These are phyloP conservation scores for Drosophila melanosoma DNA, from an alignment of 2,888 invertebrate genomes.

Conservation along the genomic window DNA sequence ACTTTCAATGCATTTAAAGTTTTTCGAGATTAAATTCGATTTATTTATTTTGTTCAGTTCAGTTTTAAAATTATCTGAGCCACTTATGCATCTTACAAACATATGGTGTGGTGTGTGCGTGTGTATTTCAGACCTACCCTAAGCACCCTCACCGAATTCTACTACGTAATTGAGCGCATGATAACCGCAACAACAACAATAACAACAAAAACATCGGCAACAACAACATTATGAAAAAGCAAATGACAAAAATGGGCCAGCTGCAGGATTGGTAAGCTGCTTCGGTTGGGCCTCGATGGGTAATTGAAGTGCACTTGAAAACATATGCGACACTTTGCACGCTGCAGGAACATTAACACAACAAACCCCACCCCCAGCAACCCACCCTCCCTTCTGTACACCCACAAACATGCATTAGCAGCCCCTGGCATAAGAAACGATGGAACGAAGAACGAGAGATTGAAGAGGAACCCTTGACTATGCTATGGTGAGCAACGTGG, in stretches of 20 bases:
- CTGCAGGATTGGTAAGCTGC: constrained; percentile 34
- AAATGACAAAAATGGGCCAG: constrained; percentile 40
- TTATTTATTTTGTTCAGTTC: background rate
- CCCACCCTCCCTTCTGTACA: background rate
- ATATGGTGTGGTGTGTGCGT: background rate
- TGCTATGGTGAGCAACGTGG: constrained; percentile 19
- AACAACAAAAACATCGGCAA: background rate
- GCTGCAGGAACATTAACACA: constrained; percentile 33
- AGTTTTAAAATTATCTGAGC: background rate
- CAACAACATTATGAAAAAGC: constrained; percentile 27
- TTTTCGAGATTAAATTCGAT: background rate
- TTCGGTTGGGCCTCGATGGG: constrained; percentile 29
- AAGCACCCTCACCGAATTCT: constrained; percentile 28
- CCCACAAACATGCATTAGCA: background rate
- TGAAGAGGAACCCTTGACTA: constrained; percentile 5
- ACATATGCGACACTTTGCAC: constrained; percentile 76
- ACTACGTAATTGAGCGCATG: constrained; percentile 67
- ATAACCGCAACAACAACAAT: constrained; percentile 50
- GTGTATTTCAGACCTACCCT: constrained; percentile 49
- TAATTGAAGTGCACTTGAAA: constrained; percentile 82
- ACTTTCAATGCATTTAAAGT: background rate
- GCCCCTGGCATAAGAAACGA: constrained; percentile 16
- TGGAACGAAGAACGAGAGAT: background rate
- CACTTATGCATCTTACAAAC: background rate
- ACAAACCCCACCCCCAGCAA: constrained; percentile 19